These are phyloP conservation scores for Coleophora deauratella DNA, from an alignment of 2,888 invertebrate genomes.

Conservation along the genomic window DNA sequence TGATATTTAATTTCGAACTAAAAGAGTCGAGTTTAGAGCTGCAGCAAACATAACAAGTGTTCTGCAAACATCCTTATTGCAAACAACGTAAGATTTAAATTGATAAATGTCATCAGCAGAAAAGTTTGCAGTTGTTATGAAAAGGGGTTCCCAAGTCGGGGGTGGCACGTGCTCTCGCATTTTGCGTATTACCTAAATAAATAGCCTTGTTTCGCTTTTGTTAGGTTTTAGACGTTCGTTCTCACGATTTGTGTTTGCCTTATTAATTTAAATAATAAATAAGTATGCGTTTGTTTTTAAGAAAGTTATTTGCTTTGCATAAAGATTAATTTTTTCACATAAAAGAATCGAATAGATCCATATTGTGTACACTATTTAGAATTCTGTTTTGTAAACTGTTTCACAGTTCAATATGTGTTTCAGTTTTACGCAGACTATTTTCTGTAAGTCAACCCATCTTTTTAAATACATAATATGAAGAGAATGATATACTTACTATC, in stretches of 20 bases:
- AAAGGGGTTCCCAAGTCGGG: constrained; percentile 35
- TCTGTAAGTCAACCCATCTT: too few relatives aligned
- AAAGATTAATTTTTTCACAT: too few relatives aligned
- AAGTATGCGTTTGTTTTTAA: background rate
- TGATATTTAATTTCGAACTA: constrained; percentile 66
- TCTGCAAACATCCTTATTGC: constrained; percentile 7
- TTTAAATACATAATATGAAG: too few relatives aligned
- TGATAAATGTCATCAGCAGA: constrained; percentile 10
- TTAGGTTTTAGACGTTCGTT: constrained; percentile 41
- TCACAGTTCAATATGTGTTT: too few relatives aligned
- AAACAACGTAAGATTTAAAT: constrained; percentile 19
- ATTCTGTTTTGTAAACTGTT: too few relatives aligned
- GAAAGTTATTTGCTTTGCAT: too few relatives aligned
- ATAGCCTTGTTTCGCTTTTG: constrained; percentile 47
- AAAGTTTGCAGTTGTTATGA: constrained; percentile 29
- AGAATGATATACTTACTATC: too few relatives aligned
- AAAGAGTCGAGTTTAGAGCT: constrained; percentile 46
- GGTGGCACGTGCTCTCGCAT: constrained; percentile 63
- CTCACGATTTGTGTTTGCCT: constrained; percentile 47
- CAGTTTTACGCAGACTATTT: too few relatives aligned
- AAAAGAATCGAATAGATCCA: too few relatives aligned
- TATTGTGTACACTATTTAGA: too few relatives aligned
- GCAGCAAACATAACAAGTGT: constrained; percentile 15
- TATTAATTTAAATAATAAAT: constrained; percentile 20
- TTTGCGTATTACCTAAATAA: constrained; percentile 70